Base-by-base conservation (phyloP, 2,888 invertebrate genomes). In the Galeopsomyia nigrocyanea region DNA sequence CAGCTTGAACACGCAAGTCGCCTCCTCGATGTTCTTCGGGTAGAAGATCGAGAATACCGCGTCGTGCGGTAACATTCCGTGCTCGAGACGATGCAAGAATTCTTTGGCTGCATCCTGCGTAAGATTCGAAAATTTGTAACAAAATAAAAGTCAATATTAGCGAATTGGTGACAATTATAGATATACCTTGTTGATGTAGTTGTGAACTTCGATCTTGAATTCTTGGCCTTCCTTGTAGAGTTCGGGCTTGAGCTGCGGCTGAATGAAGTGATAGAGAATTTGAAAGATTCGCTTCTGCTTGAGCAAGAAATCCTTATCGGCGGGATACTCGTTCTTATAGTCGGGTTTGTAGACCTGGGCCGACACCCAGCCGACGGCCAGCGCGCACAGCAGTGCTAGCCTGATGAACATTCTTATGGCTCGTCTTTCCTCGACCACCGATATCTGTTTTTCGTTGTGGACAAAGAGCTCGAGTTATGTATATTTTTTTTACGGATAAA, bases 1-100 rank as follows among this genome's bases (percentile, higher is more conserved):
- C 1, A 86, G 67, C 46, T 82, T 81, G 78, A 84, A 85, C 3
- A 88, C 77, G n/a, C 80, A 77, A 10, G 79, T 71, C 9, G 81
- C 80, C 76, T 88, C 86, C 17, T 83, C 79, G 14, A 82, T 75
- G 10, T 77, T 75, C 19, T 74, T 76, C 6, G 79, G 77, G 57
- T 87, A 83, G 76, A 81, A 86, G 9, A 83, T 17, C 1, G 90
- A 89, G 84, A 89, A 90, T 62, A 89, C 82, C 55, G 87, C 85
- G 56, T 87, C 86, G 73, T 88, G 88, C 0, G 89, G 88, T 63
- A 90, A 75, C 77, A 88, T 87, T 51, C 89, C 89, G 71, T 86
- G 81, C 55, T 84, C 78, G 76, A 82, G 81, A 0, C 82, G 73
- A 10, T 82, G 77, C 39, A 86, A 74, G 75, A 88, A 87, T 26